phyloP scores from a whole-genome alignment of 1,140 invertebrate genomes.

The Apis cerana region DNA sequence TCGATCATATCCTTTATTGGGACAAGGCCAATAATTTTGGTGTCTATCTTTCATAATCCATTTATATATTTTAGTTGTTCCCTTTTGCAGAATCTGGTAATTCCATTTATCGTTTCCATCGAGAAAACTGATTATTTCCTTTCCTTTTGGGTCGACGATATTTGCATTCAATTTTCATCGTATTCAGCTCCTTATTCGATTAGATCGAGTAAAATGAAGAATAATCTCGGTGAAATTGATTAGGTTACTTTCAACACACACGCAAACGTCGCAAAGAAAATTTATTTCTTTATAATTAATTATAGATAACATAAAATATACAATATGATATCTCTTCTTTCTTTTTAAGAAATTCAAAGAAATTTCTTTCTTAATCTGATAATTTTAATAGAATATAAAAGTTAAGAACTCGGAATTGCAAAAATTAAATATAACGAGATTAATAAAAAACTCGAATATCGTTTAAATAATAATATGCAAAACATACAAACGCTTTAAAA shows the following conservation, averaged over 20 bases:
- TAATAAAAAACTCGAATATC: neutral
- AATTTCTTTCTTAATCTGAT: neutral
- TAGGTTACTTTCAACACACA: neutral
- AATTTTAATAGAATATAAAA: no score
- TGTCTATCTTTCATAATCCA: constrained; percentile 22
- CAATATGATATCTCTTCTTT: no score
- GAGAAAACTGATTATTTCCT: constrained; percentile 29
- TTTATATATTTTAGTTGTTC: constrained; percentile 34
- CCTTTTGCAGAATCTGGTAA: constrained; percentile 21
- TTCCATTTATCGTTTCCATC: constrained; percentile 32
- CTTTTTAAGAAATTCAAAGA: no score
- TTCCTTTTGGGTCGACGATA: constrained; percentile 46
- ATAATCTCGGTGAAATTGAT: constrained; percentile 8
- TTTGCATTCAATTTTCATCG: constrained; percentile 49
- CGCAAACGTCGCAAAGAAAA: neutral
- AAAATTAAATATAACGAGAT: neutral
- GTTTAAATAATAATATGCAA: neutral
- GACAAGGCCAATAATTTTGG: constrained; percentile 35
- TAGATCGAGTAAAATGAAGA: neutral
- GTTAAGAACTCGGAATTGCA: neutral
- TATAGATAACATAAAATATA: no score
- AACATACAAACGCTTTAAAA: no score
- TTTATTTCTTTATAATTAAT: neutral
- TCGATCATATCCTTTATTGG: constrained; percentile 34
- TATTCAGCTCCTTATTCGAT: constrained; percentile 30